A percentile compares a stretch with the other conserved stretches of the same genome.
phyloP scores from a whole-genome alignment of 2,888 invertebrate genomes.

The Galeopsomyia nigrocyanea region DNA sequence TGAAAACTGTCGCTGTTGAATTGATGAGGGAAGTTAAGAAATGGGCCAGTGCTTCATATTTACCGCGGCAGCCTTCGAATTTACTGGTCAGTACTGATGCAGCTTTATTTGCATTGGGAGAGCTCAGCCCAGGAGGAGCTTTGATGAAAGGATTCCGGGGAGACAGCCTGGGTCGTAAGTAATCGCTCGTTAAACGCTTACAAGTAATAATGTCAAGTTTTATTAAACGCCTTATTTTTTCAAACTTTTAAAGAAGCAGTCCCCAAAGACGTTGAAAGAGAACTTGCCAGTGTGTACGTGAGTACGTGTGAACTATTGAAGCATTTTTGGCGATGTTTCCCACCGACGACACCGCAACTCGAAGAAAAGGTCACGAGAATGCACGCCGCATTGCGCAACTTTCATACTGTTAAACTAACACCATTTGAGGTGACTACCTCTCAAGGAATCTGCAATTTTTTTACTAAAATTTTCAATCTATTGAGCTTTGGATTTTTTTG shows the following conservation, averaged over 20 bases:
- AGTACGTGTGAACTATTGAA: conserved; percentile 90
- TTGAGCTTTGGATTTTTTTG: neutral
- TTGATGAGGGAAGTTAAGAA: conserved; percentile 63
- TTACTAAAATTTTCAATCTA: neutral
- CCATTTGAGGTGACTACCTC: conserved; percentile 81
- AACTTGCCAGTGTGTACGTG: conserved; percentile 87
- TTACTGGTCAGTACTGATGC: conserved; percentile 79
- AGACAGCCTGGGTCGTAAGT: conserved; percentile 82
- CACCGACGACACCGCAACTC: conserved; percentile 79
- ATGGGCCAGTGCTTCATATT: conserved; percentile 63
- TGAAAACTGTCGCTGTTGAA: conserved; percentile 57
- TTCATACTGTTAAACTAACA: conserved; percentile 87
- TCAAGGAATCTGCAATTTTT: conserved; percentile 7
- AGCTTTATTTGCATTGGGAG: conserved; percentile 88
- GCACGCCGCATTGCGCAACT: conserved; percentile 90
- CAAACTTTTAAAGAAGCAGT: conserved; percentile 79
- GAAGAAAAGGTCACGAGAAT: conserved; percentile 88
- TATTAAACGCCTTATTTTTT: neutral
- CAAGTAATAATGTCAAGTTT: neutral
- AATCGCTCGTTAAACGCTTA: conserved; percentile 14
- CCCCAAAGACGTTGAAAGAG: conserved; percentile 85
- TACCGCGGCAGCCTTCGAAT: conserved; percentile 72
- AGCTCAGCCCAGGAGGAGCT: conserved; percentile 91
- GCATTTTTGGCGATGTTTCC: conserved; percentile 97
- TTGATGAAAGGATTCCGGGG: conserved; percentile 91